phyloP scores from a whole-genome alignment of 1,140 invertebrate genomes.

The Listronotus bonariensis region DNA sequence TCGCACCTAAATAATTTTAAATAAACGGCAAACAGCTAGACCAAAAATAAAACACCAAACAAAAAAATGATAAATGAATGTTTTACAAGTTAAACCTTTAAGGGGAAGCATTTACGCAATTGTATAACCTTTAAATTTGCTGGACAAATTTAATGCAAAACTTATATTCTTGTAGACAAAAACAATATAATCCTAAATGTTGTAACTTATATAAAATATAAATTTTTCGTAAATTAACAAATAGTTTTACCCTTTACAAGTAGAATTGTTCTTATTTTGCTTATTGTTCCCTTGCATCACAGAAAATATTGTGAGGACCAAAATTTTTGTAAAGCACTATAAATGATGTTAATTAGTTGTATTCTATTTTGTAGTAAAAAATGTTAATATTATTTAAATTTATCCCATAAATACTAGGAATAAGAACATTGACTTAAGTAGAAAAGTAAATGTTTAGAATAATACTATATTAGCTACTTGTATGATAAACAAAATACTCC shows the following conservation, averaged over 20 bases:
- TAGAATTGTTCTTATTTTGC: too few relatives aligned
- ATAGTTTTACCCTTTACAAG: too few relatives aligned
- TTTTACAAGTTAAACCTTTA: background rate
- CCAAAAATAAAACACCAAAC: slow-evolving; percentile 10
- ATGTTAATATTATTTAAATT: background rate
- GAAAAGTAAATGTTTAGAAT: background rate
- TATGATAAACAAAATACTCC: background rate
- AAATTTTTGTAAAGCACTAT: too few relatives aligned
- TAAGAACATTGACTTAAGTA: background rate
- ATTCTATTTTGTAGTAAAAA: background rate
- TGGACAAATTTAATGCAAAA: background rate
- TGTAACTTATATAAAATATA: too few relatives aligned
- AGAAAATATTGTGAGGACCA: too few relatives aligned
- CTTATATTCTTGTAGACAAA: too few relatives aligned
- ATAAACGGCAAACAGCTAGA: background rate
- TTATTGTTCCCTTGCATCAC: too few relatives aligned
- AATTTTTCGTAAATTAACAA: too few relatives aligned
- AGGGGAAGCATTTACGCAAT: background rate
- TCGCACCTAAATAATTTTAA: too few relatives aligned
- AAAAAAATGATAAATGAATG: background rate
- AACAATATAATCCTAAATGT: too few relatives aligned
- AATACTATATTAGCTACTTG: slow-evolving; percentile 2
- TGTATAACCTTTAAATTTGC: background rate
- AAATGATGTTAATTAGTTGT: too few relatives aligned
- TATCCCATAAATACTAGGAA: background rate